A percentile compares a stretch with the other conserved stretches of the same genome.
Evolutionary conservation across 2,113 vertebrate species (phyloP).

Genomic region (Grammomys surdaster): DNA sequence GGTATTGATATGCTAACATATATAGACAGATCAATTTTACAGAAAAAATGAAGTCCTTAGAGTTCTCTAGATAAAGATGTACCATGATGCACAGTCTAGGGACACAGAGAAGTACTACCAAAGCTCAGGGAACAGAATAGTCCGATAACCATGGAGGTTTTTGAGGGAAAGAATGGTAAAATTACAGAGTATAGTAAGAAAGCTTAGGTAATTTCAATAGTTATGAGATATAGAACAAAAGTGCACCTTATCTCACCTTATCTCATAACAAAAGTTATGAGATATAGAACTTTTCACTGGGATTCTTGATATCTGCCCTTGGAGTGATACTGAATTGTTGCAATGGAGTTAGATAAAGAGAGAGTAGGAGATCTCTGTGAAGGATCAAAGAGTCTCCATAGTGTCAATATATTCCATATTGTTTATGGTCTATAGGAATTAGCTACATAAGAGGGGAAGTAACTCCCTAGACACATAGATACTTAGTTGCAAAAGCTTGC

Average conservation of each 20-base stretch:
- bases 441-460: accelerated
- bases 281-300: accelerated
- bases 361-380: accelerated
- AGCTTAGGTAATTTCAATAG: not conserved
- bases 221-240: accelerated
- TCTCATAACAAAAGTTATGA: not conserved
- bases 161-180: not conserved
- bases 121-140: no score
- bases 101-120: accelerated
- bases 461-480: not conserved
- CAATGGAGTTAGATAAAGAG: not conserved
- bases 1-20: no score
- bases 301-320: accelerated
- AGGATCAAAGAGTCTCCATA: not conserved
- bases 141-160: not conserved
- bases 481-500: not conserved
- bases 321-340: not conserved
- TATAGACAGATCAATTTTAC: accelerated
- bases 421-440: not conserved
- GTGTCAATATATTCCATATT: not conserved
- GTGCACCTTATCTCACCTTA: no score
- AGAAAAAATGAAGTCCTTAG: not conserved
- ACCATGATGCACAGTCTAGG: accelerated
- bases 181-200: accelerated
- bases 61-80: not conserved